Evolutionary conservation across 2,113 vertebrate genomes (phyloP), one percentile per base, ranked within the genome.

Genomic region (Orcinus orca): DNA sequence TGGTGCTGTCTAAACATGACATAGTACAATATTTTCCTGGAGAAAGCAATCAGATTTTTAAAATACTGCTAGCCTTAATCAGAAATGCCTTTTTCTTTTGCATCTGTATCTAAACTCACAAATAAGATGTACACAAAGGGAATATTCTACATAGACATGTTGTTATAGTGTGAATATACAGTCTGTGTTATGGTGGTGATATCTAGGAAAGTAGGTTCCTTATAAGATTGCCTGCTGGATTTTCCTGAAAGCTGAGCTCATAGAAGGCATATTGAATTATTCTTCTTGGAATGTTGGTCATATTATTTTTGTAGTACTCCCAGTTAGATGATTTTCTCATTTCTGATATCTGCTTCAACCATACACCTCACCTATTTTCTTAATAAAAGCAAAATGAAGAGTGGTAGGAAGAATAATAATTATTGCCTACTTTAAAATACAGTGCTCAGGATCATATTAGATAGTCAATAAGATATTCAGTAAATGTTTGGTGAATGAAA

Each of bases 211-310:
- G 86, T 70, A 96, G 9, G 33, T 96, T 93, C 84, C 70, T 50
- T 10, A 82, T 97, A 83, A 82, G 36, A 5, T 55, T 77, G 23
- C 62, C 88, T 88, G 6, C 85, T 93, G 38, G 67, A 74, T 65
- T 97, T 87, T 36, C 94, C 71, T 81, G 92, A 95, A 98, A 85
- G 92, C 25, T 92, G 93, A 97, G 36, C 85, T 96, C n/a, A 70
- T 67, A 83, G 94, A 86, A 95, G 7, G 84, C 87, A 76, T 76
- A 93, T 13, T 95, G 36, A 33, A 36, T 87, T 92, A 25, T n/a
- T 79, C 44, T 85, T 89, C 2, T 0, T 60, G 85, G 68, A 95
- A 53, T 58, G 14, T 74, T 83, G 73, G 82, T 76, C 55, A 95
- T 0, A 0, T 47, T 21, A 18, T 44, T 97, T 96, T 94, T 94